Evolutionary conservation across 2,113 vertebrate species (phyloP).

Genomic region (Peromyscus maniculatus): DNA sequence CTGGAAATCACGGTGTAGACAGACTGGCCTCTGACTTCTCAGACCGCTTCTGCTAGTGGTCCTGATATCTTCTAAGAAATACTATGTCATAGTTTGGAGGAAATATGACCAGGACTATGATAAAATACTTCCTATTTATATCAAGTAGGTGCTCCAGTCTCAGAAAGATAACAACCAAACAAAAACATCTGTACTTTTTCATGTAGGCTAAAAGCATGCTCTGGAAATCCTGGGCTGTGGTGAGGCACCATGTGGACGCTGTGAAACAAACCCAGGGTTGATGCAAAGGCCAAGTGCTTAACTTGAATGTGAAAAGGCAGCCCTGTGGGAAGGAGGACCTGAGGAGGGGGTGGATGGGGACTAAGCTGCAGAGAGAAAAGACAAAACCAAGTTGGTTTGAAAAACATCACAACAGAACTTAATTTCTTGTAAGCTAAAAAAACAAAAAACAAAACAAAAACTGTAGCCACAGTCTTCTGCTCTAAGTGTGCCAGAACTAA

Average conservation of each 20-base stretch:
- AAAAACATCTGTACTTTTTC: not conserved
- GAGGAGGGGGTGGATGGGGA: rapidly evolving
- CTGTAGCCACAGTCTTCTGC: not conserved
- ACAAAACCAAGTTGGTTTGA: not conserved
- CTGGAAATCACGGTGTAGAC: not conserved
- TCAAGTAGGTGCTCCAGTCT: not conserved
- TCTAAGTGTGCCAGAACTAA: not conserved
- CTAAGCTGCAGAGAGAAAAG: not conserved
- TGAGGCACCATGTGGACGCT: not conserved
- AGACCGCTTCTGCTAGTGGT: not conserved
- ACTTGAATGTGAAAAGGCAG: not conserved
- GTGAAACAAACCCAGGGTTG: not conserved
- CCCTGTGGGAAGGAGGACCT: not conserved
- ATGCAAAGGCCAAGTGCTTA: not conserved
- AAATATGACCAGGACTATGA: not conserved
- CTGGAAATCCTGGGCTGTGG: no score
- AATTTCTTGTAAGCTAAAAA: not conserved
- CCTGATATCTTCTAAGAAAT: constrained; percentile 40
- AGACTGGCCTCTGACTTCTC: not conserved
- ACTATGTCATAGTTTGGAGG: not conserved
- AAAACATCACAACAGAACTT: not conserved
- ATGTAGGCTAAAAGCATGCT: not conserved
- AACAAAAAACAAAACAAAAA: not conserved
- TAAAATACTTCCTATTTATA: not conserved
- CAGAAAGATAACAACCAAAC: not conserved